Base-by-base conservation (phyloP, 1,140 invertebrate species). In the Diorhabda elongata region DNA sequence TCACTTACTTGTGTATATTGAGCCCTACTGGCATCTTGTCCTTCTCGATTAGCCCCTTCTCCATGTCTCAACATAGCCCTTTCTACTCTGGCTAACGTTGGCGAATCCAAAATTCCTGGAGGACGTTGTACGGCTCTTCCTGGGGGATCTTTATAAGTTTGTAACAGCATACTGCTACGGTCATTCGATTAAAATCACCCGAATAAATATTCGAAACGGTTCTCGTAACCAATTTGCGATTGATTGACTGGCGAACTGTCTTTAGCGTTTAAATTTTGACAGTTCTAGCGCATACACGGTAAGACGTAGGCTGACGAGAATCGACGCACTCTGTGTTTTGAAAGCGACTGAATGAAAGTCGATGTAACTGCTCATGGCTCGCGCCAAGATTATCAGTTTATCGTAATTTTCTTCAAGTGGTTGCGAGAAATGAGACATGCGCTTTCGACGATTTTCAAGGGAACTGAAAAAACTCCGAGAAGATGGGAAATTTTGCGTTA, bases 61-160 rank as follows among this genome's bases (percentile, higher is more conserved):
- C 84, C 84, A 64, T 85, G 79, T 42, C 84, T 77, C 45, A 85
- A 74, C 61, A 84, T 78, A 9, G 84, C 85, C 69, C 85, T 80
- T 76, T 85, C 84, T 60, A 86, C 85, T 64, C 85, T 79, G 58
- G 84, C 84, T 72, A 86, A 76, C 64, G 84, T 86, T 42, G 85
- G 85, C 59, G 84, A 85, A 77, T 86, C 84, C 69, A 85, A 75
- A 58, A 86, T 84, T 45, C 83, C 84, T 59, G 84, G 82, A 42
- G 81, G 79, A 42, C 80, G 69, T 9, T 57, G 58, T n/a, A 52
- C n/a, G n/a, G 7, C n/a, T 44, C 67, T 42, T 43, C 64, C 68
- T 26, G 61, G 52, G 26, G 61, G 59, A 43, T 61, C 7, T 47
- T 59, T 61, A 6, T 72, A 69, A n/a, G 64, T 67, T 65, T 75